Evolutionary conservation across 2,888 invertebrate genomes (phyloP).

Genomic region (Embidobia sp.): DNA sequence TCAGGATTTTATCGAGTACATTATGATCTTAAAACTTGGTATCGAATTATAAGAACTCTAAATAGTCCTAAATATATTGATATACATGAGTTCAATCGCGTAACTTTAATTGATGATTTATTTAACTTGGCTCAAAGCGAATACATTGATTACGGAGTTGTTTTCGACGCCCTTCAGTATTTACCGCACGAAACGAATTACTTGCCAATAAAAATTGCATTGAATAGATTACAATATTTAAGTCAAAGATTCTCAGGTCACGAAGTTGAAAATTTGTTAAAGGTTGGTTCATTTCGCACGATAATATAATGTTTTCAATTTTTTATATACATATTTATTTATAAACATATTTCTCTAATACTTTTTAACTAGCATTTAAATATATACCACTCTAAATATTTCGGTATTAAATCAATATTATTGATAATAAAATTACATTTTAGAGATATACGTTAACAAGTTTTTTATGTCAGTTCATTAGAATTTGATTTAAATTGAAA

Average conservation of each 20-base stretch:
- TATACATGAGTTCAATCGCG: slow-evolving; percentile 86
- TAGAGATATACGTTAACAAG: too few species aligned
- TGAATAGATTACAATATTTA: slow-evolving; percentile 82
- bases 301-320: not conserved
- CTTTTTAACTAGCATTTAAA: too few species aligned
- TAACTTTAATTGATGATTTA: slow-evolving; percentile 88
- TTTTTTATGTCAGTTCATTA: too few species aligned
- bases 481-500: too few species aligned
- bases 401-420: too few species aligned
- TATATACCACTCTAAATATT: too few species aligned
- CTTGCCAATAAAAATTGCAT: slow-evolving; percentile 87
- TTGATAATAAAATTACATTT: too few species aligned
- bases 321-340: too few species aligned
- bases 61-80: slow-evolving; percentile 79
- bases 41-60: slow-evolving; percentile 83
- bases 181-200: slow-evolving; percentile 85
- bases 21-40: slow-evolving; percentile 84
- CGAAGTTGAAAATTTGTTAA: slow-evolving; percentile 65
- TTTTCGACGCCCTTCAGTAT: slow-evolving; percentile 84
- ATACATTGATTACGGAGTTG: slow-evolving; percentile 82
- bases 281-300: slow-evolving; percentile 57
- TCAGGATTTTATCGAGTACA: slow-evolving; percentile 85
- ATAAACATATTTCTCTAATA: too few species aligned
- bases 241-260: slow-evolving; percentile 52
- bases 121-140: slow-evolving; percentile 84